Evolutionary conservation across 2,797 vertebrate species (phyloP), one percentile per base, ranked within the genome.

Genomic region (Amblyopsis hoosieri): DNA sequence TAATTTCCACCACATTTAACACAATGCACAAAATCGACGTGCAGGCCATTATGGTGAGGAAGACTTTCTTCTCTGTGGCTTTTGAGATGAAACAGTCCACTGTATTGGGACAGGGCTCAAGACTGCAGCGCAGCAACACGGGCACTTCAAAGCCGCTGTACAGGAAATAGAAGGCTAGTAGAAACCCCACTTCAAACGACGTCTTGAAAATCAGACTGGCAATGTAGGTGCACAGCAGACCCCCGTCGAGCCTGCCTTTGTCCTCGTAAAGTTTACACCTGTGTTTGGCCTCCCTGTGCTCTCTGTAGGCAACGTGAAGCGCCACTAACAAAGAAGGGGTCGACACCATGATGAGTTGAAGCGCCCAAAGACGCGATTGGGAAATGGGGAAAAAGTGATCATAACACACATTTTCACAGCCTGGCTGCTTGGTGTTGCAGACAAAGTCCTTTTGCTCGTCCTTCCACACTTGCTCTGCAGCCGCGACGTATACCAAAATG

Each of bases 321-420:
- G 93, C 92, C 61, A 97, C 95, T 57, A 98, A 74, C 66, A 98
- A 90, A 0, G 95, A 97, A 0, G 96, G 95, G 0, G 90, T 95
- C 8, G 95, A 97, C 62, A 96, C 96, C 89, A 92, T 79, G 73
- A 97, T 96, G 58, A 97, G 92, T 78, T 97, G 95, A 67, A 98
- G 83, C 11, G 95, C 94, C 95, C 95, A 96, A 66, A 97, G 90
- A 3, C 94, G 93, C 45, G 87, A 81, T 68, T 96, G 95, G 2
- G 95, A 98, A 23, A 97, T 80, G 8, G 95, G 96, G 81, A 95
- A 96, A 83, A 95, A 95, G 72, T 87, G 83, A 85, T 97, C 95
- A 79, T 94, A 98, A 85, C 95, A 98, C 45, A 92, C 89, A 12
- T 95, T 97, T 86, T 94, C 91, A 57, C 96, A 98, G 33, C 95